A percentile compares a stretch with the other conserved stretches of the same genome.
phyloP scores from a whole-genome alignment of 2,113 vertebrate genomes.

The Sisor rabdophorus region DNA sequence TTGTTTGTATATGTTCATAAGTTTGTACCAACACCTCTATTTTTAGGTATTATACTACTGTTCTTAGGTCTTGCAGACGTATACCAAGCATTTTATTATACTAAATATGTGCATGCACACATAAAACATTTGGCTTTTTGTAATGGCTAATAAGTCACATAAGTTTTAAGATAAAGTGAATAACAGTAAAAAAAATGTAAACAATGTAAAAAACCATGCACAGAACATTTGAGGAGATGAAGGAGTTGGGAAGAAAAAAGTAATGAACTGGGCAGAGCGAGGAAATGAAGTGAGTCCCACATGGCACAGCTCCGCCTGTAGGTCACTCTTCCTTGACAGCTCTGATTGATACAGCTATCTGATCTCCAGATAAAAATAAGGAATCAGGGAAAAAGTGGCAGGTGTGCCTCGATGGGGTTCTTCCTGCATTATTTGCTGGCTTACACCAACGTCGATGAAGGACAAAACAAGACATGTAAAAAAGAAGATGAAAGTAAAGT shows the following conservation, averaged over 20 bases:
- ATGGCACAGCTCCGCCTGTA: constrained; percentile 59
- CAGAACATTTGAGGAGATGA: constrained; percentile 8
- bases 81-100: not conserved
- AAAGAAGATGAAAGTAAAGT: constrained; percentile 2
- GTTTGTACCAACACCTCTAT: not conserved
- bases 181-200: too few species aligned
- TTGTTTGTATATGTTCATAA: not conserved
- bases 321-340: constrained; percentile 65
- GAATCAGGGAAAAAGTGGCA: constrained; percentile 33
- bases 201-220: not conserved
- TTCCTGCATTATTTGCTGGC: constrained; percentile 14
- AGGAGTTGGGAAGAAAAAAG: constrained; percentile 32
- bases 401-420: constrained; percentile 31
- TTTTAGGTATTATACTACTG: too few species aligned
- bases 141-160: constrained; percentile 4
- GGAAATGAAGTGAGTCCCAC: constrained; percentile 71
- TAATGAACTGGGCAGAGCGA: constrained; percentile 56
- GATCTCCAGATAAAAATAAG: constrained; percentile 50
- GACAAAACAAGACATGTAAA: constrained; percentile 15
- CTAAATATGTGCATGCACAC: constrained; percentile 16
- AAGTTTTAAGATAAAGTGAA: constrained; percentile 6
- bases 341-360: constrained; percentile 65
- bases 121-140: not conserved
- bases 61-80: not conserved
- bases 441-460: constrained; percentile 22